Base-by-base conservation (phyloP, 2,888 invertebrate species). In the Altica lythri region DNA sequence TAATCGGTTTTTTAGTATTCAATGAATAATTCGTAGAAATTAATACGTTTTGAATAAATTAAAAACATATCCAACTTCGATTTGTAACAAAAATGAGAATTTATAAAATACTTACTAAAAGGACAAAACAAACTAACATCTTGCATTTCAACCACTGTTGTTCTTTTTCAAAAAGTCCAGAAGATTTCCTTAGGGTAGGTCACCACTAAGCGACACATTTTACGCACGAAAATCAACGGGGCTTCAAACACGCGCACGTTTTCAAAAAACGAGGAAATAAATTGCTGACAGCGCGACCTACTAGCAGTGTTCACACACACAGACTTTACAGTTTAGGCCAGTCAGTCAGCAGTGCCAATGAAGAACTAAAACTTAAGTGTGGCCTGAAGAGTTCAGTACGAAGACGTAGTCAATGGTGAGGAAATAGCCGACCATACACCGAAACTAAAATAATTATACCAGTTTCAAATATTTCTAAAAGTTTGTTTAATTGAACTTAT, bases 341-440 rank as follows among this genome's bases (percentile, higher is more conserved):
- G 58, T 64, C 62, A 62, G 60, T 64, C 61, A 63, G 47, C 57
- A 61, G 62, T 55, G 55, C 53, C 53, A 53, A 57, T 57, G 57
- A 57, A 58, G 53, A 59, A 60, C 60, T 62, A 53, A 56, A 55
- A 51, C 53, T 14, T n/a, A 5, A 10, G 42, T 32, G 29, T 18
- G 37, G 37, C 35, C 22, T 49, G 32, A 49, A 49, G 48, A 48
- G 27, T 47, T 45, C 17, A 48, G 22, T 42, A 30, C 18, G 10
- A 32, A 49, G 40, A 49, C 49, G 40, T 49, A 40, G 49, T 49
- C 40, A 49, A 49, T 49, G 49, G 49, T 49, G 40, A 32, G 40
- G 32, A 14, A 19, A 30, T 30, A 30, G 17, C 10, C 8, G 40
- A 12, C 49, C 49, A 32, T 30, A 49, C 49, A 40, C 49, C 13